Conservation (phyloP, 2,888 invertebrate species). For the Nasonovia ribisnigri region DNA sequence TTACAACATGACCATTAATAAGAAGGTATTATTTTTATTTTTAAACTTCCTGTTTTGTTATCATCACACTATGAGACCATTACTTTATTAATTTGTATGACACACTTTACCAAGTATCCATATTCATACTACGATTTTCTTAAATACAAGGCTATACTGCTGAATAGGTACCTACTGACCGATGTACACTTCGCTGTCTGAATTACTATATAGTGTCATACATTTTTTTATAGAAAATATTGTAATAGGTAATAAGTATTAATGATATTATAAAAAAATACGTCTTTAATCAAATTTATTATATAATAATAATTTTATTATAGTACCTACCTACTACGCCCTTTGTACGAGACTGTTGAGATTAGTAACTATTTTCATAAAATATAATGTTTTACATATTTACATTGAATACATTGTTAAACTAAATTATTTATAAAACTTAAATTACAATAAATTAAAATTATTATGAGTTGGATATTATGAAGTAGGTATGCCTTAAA, state of each 20-base stretch:
- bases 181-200: not conserved
- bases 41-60: not conserved
- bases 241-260: not conserved
- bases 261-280: not conserved
- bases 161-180: not conserved
- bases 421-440: not conserved
- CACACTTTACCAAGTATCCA: not conserved
- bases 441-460: not conserved
- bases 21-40: conserved; percentile 2
- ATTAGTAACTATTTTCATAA: not conserved
- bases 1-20: not conserved
- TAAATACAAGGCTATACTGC: not conserved
- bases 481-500: not conserved
- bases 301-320: not conserved
- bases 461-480: not conserved
- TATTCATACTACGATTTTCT: not conserved
- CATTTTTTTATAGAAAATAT: not conserved
- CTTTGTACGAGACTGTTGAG: not conserved
- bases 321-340: not conserved
- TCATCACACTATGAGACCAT: not conserved
- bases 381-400: not conserved
- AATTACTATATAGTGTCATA: not conserved
- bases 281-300: not conserved
- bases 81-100: not conserved
- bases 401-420: not conserved